Percentiles rank a stretch among this genome's conserved stretches.
Conservation (phyloP, 2,888 invertebrate genomes). For the Luperina nickerlii region DNA sequence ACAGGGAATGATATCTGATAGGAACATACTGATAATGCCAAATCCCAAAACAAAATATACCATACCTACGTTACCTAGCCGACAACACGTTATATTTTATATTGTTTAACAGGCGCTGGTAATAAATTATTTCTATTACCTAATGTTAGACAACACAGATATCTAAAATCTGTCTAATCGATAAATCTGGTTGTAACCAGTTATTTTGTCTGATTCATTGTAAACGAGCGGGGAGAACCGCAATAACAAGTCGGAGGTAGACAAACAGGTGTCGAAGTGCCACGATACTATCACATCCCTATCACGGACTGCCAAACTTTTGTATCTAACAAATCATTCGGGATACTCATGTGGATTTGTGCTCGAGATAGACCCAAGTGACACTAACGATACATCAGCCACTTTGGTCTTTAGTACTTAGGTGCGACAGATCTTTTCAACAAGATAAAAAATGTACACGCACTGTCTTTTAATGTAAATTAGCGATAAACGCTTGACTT, state of each 20-base stretch:
- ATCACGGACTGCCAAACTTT: slow-evolving; percentile 44
- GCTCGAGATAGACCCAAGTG: neutral
- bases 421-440: slow-evolving; percentile 8
- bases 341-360: slow-evolving; percentile 5
- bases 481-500: neutral
- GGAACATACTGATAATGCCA: neutral
- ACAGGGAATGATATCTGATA: neutral
- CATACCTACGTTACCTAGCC: neutral
- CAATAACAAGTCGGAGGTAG: slow-evolving; percentile 13
- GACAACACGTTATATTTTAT: neutral
- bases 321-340: slow-evolving; percentile 26
- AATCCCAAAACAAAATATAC: neutral
- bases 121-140: neutral
- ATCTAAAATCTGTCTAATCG: slow-evolving; percentile 28
- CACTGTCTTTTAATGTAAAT: slow-evolving; percentile 13
- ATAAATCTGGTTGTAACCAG: slow-evolving; percentile 38
- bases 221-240: slow-evolving; percentile 16
- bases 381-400: slow-evolving; percentile 10
- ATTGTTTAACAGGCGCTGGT: neutral
- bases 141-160: neutral
- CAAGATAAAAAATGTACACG: slow-evolving; percentile 23
- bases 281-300: slow-evolving; percentile 43
- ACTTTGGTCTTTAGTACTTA: slow-evolving; percentile 12
- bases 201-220: slow-evolving; percentile 23
- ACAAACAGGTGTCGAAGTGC: slow-evolving; percentile 17